Evolutionary conservation across 2,113 vertebrate genomes (phyloP), one percentile per base, ranked within the genome.

Genomic region (Xiphias gladius): DNA sequence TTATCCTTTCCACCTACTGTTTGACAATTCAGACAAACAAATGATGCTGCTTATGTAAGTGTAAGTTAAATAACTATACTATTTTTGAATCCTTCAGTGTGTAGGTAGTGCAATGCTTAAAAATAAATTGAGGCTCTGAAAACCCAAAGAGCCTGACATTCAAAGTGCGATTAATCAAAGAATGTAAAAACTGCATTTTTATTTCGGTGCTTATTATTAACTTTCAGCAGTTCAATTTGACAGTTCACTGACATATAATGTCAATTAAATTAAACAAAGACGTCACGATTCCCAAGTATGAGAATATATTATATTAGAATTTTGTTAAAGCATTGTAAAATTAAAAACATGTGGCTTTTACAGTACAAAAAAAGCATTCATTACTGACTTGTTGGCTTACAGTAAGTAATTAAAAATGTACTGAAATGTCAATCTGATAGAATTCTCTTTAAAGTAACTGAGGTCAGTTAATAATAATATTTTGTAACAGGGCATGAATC

Each of bases 1-100:
- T 39, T 0, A 74, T 30, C 26, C 52, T 63, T 66, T 65, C 46
- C 39, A 72, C 85, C 77, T 37, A 67, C 79, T 66, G 72, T 41
- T 55, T 39, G 3, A 37, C 1, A 35, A 55, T 30, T n/a, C 2
- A 43, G 19, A 11, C 4, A 61, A 59, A 30, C 20, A 30, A 63
- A 13, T 28, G 11, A 8, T 62, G 7, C 8, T n/a, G 50, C 24
- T 26, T 17, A 41, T 62, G 11, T 41, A 41, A 70, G 4, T 11
- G 22, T 0, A 28, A 24, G 3, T 4, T 11, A 43, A 30, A 22
- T 5, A 37, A 22, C 1, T 67, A 30, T 4, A 50, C 43, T n/a
- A 9, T 43, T 2, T 48, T 63, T n/a, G 0, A 20, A 52, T 37
- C 7, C 7, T 16, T 57, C 19, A 32, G 20, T 24, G 26, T 14